phyloP scores from a whole-genome alignment of 2,113 vertebrate species.

The Aix galericulata region DNA sequence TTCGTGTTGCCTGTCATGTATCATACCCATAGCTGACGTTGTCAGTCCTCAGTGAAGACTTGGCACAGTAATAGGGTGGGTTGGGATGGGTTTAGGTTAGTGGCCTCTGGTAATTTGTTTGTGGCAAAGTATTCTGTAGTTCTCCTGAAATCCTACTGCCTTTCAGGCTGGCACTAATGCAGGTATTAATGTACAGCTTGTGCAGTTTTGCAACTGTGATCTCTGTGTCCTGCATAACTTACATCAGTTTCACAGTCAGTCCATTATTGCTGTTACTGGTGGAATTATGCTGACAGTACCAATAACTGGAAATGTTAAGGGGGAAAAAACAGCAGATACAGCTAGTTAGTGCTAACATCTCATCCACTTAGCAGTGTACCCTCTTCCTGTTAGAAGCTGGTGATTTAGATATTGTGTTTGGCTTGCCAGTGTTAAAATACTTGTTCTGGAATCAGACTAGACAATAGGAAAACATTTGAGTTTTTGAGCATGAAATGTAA shows the following conservation, averaged over 20 bases:
- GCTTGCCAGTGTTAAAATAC: neutral
- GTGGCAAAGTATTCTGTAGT: neutral
- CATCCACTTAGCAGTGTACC: neutral
- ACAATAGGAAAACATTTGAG: neutral
- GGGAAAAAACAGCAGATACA: neutral
- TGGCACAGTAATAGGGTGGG: neutral
- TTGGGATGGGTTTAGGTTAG: neutral
- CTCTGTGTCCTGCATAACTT: neutral
- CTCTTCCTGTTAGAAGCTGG: neutral
- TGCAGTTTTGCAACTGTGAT: neutral
- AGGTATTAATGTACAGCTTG: neutral
- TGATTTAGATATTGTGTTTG: neutral
- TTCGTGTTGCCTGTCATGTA: accelerated
- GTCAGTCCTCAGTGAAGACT: neutral
- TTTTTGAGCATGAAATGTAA: neutral
- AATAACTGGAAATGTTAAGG: neutral
- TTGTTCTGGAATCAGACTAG: neutral
- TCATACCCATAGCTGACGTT: neutral
- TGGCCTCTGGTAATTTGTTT: neutral
- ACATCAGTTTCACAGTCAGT: neutral
- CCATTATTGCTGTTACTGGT: neutral
- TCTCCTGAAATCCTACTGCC: neutral
- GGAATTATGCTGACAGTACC: neutral
- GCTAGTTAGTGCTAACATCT: neutral
- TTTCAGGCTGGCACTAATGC: neutral